Conservation (phyloP, 2,797 vertebrate species). For the Scarus forsteni region DNA sequence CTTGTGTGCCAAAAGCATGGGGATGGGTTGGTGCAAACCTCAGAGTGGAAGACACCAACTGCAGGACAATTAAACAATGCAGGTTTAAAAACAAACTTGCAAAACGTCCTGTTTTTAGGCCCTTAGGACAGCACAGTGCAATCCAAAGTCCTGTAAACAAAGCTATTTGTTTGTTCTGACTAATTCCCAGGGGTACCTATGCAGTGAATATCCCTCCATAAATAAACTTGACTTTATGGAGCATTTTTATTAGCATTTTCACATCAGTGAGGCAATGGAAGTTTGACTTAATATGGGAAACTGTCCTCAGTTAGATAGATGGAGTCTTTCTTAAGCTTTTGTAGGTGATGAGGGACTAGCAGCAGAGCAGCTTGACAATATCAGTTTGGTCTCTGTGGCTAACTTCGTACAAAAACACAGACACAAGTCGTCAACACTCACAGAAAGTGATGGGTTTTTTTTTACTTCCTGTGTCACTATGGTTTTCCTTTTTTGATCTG, state of each 20-base stretch:
- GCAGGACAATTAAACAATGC: constrained; percentile 17
- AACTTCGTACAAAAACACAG: constrained; percentile 2
- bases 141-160: constrained; percentile 44
- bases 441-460: constrained; percentile 12
- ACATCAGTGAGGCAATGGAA: background rate
- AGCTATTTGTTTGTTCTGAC: constrained; percentile 43
- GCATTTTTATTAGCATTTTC: constrained; percentile 21
- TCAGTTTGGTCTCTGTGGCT: constrained; percentile 56
- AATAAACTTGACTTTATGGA: constrained; percentile 26
- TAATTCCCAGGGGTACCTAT: constrained; percentile 31
- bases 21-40: constrained; percentile 4
- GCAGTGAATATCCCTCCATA: constrained; percentile 24
- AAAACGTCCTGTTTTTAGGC: constrained; percentile 2
- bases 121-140: constrained; percentile 16
- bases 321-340: constrained; percentile 2
- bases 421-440: constrained; percentile 11
- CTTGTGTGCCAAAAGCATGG: background rate
- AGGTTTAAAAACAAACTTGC: constrained; percentile 22
- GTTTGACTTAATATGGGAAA: background rate
- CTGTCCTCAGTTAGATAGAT: too few species aligned
- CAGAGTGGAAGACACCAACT: background rate
- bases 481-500: constrained; percentile 16
- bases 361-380: constrained; percentile 16
- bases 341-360: constrained; percentile 4
- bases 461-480: constrained; percentile 48